A percentile compares a stretch with the other conserved stretches of the same genome.
phyloP scores from a whole-genome alignment of 2,888 invertebrate species.

The Amphipyra berbera region DNA sequence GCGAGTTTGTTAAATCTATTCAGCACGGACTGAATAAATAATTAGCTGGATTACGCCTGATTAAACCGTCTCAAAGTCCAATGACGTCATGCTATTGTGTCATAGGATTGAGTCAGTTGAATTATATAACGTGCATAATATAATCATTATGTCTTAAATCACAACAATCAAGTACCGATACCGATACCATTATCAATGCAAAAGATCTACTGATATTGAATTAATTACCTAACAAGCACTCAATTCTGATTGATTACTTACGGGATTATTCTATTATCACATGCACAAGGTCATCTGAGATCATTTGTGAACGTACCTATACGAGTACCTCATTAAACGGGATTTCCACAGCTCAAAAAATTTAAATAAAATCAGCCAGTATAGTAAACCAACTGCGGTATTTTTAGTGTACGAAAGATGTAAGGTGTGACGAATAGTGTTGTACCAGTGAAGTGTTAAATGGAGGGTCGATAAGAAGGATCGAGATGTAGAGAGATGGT shows the following conservation, averaged over 20 bases:
- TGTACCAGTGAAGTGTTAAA: constrained; percentile 74
- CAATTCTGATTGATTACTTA: constrained; percentile 23
- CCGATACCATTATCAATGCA: background rate
- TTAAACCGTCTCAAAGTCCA: constrained; percentile 13
- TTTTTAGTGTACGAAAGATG: constrained; percentile 64
- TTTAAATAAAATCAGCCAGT: constrained; percentile 59
- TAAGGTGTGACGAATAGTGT: constrained; percentile 63
- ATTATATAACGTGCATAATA: constrained; percentile 15
- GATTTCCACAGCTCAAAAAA: constrained; percentile 15
- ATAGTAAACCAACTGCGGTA: constrained; percentile 65
- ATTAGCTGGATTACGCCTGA: constrained; percentile 21
- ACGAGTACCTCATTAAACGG: constrained; percentile 36
- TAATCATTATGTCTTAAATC: constrained; percentile 22
- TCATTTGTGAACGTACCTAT: background rate
- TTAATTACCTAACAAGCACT: constrained; percentile 5
- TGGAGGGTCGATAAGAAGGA: constrained; percentile 66
- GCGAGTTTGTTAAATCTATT: constrained; percentile 20
- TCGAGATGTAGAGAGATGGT: constrained; percentile 71
- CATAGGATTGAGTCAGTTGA: constrained; percentile 5
- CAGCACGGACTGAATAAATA: constrained; percentile 32
- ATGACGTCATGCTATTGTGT: constrained; percentile 26
- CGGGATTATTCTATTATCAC: constrained; percentile 14
- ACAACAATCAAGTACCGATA: background rate
- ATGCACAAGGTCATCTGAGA: constrained; percentile 1
- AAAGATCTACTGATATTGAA: constrained; percentile 12